Percentiles rank a stretch among this genome's conserved stretches.
These are phyloP conservation scores for Hoplostethus mediterraneus DNA, from an alignment of 2,797 vertebrate genomes.

Conservation along the genomic window DNA sequence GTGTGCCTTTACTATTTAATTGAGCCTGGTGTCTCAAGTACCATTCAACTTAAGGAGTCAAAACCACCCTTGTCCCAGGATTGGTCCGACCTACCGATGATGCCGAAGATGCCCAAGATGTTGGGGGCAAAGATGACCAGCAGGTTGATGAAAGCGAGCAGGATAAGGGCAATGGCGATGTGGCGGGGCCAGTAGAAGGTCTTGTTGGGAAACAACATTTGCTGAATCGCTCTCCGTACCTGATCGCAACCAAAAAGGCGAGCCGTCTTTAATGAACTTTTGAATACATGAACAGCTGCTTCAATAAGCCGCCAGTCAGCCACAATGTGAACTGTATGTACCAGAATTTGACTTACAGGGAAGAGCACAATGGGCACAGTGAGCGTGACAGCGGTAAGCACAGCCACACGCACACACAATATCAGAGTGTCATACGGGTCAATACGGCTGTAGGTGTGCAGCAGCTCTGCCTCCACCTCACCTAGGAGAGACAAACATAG, in stretches of 20 bases:
- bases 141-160: conserved; percentile 93
- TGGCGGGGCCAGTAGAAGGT: conserved; percentile 96
- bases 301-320: not conserved
- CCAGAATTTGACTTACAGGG: conserved; percentile 86
- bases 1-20: not conserved
- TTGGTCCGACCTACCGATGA: conserved; percentile 89
- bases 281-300: not conserved
- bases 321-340: not conserved
- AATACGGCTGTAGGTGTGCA: conserved; percentile 95
- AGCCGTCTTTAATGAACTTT: not conserved
- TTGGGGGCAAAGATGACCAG: conserved; percentile 98
- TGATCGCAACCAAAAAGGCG: conserved; percentile 53
- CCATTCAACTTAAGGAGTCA: not conserved
- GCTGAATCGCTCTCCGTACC: conserved; percentile 96
- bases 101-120: conserved; percentile 96
- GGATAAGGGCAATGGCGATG: conserved; percentile 85
- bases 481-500: conserved; percentile 77
- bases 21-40: not conserved
- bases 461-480: conserved; percentile 92
- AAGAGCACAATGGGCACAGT: conserved; percentile 98
- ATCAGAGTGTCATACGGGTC: conserved; percentile 93
- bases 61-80: not conserved
- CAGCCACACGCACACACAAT: conserved; percentile 94
- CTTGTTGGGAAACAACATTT: conserved; percentile 94
- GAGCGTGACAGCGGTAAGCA: conserved; percentile 95